Percentiles rank a stretch among this genome's conserved stretches.
phyloP scores from a whole-genome alignment of 2,113 vertebrate genomes.

The Rhabdomys dilectus region DNA sequence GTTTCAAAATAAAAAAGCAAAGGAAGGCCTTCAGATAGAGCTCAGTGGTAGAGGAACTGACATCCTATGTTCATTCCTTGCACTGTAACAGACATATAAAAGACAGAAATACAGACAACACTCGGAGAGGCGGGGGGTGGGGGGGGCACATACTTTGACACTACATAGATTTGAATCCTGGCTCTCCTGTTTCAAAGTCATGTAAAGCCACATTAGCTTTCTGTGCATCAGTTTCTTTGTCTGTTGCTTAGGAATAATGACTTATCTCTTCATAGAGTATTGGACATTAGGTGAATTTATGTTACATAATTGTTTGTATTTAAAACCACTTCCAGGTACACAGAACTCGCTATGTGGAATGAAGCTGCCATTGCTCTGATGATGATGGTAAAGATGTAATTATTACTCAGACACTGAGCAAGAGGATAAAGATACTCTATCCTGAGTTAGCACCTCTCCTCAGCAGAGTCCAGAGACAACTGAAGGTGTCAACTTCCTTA shows the following conservation, averaged over 20 bases:
- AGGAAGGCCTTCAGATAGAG: neutral
- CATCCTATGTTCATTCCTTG: neutral
- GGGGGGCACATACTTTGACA: too few species aligned
- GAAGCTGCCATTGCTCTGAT: neutral
- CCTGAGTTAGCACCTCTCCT: neutral
- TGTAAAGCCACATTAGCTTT: neutral
- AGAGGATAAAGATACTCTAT: neutral
- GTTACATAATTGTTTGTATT: neutral
- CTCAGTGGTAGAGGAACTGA: neutral
- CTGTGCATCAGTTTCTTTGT: neutral
- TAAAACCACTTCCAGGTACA: neutral
- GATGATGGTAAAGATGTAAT: neutral
- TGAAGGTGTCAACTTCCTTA: neutral
- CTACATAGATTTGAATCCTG: neutral
- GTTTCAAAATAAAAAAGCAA: neutral
- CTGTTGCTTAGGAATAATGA: neutral
- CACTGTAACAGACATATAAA: neutral
- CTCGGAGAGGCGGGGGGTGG: neutral
- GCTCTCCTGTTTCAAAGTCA: neutral
- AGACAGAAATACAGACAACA: neutral
- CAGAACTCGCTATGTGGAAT: neutral
- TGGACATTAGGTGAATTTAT: neutral
- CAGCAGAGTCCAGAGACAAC: neutral
- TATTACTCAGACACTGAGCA: neutral
- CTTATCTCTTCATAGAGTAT: neutral